These are phyloP conservation scores for Delichon dasypus DNA, from an alignment of 2,797 vertebrate species.

Conservation along the genomic window DNA sequence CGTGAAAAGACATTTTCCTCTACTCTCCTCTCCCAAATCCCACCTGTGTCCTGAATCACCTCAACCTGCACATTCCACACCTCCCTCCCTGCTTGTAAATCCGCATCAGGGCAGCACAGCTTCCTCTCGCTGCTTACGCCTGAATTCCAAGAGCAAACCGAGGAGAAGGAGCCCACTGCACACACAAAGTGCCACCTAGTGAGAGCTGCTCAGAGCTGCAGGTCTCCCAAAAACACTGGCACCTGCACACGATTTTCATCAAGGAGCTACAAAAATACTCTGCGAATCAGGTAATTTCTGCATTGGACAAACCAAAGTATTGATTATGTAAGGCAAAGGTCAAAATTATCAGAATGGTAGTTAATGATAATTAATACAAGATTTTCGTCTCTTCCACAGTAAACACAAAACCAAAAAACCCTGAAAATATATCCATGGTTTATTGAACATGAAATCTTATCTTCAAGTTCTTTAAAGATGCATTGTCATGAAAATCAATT, in stretches of 20 bases:
- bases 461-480: neutral
- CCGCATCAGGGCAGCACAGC: neutral
- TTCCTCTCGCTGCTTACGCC: neutral
- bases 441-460: neutral
- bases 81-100: neutral
- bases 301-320: neutral
- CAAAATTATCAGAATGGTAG: neutral
- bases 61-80: neutral
- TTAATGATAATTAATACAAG: too few species aligned
- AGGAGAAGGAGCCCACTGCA: neutral
- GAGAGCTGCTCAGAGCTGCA: neutral
- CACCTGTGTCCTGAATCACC: neutral
- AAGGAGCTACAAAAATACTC: neutral
- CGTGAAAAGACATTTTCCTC: neutral
- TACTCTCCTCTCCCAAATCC: neutral
- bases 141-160: fast-evolving
- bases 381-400: neutral
- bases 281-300: neutral
- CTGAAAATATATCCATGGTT: neutral
- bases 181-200: conserved; percentile 6
- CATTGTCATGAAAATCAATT: neutral
- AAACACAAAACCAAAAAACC: neutral
- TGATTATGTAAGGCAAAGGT: neutral
- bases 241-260: neutral
- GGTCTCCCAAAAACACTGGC: neutral